Conservation (phyloP, 92 coral and sea anemone species). For the Phenganax marumi region DNA sequence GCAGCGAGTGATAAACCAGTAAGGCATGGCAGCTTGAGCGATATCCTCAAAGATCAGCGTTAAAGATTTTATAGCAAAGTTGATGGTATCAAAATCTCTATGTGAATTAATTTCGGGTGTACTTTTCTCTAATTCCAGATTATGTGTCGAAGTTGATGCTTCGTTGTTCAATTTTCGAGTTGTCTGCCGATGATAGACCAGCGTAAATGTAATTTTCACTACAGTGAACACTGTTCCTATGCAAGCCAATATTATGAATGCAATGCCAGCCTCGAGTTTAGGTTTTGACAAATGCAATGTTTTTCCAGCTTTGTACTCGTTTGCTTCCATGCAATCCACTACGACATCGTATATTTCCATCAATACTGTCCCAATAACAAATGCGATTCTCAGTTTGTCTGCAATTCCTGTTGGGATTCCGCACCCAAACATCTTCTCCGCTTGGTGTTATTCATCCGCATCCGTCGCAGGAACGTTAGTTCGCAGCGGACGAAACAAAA, state of each 20-base stretch:
- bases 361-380: background rate
- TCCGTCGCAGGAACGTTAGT: no score
- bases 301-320: background rate
- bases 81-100: background rate
- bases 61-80: background rate
- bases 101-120: background rate
- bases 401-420: background rate
- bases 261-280: background rate
- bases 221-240: background rate
- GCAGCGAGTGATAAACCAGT: slow-evolving; percentile 26
- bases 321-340: slow-evolving; percentile 15
- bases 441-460: no score
- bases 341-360: slow-evolving; percentile 16
- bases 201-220: background rate
- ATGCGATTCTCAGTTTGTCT: background rate
- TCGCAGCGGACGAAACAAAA: no score
- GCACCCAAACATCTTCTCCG: background rate
- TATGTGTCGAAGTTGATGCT: background rate
- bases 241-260: slow-evolving; percentile 3
- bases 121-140: background rate
- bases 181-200: background rate
- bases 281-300: slow-evolving; percentile 24
- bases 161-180: background rate
- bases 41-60: slow-evolving; percentile 17
- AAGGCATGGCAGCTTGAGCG: slow-evolving; percentile 19